phyloP scores from a whole-genome alignment of 2,888 invertebrate genomes.

The Seira sanloemensis region DNA sequence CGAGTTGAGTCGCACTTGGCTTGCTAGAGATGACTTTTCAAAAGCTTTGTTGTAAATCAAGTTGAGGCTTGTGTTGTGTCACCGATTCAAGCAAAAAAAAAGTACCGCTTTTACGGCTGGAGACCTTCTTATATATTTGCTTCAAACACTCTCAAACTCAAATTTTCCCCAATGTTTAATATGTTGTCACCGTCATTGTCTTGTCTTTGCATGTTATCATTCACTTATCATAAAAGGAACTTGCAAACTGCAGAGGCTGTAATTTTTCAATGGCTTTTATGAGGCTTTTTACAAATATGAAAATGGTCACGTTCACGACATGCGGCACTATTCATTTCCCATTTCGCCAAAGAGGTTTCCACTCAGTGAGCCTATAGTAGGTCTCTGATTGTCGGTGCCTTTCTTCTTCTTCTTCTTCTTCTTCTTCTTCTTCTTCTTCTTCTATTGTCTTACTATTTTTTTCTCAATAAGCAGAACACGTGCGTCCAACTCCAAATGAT shows the following conservation, averaged over 20 bases:
- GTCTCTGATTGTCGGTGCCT: not conserved
- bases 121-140: too few relatives aligned
- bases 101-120: not conserved
- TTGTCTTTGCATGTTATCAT: not conserved
- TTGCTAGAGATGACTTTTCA: not conserved
- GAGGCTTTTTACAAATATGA: not conserved
- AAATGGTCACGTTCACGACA: not conserved
- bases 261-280: not conserved
- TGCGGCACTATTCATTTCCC: not conserved
- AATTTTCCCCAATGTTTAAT: not conserved
- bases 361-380: too few relatives aligned
- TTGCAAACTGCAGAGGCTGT: not conserved
- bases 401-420: not conserved
- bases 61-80: not conserved
- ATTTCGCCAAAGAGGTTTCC: too few relatives aligned
- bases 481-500: too few relatives aligned
- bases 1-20: not conserved
- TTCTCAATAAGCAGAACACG: not conserved
- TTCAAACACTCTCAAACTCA: not conserved
- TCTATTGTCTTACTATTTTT: not conserved
- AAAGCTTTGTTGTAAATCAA: not conserved
- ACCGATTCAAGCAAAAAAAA: not conserved
- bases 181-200: not conserved
- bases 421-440: not conserved
- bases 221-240: not conserved